These are phyloP conservation scores for Pygathrix nemaeus DNA, from an alignment of 2,113 vertebrate species.

Conservation along the genomic window DNA sequence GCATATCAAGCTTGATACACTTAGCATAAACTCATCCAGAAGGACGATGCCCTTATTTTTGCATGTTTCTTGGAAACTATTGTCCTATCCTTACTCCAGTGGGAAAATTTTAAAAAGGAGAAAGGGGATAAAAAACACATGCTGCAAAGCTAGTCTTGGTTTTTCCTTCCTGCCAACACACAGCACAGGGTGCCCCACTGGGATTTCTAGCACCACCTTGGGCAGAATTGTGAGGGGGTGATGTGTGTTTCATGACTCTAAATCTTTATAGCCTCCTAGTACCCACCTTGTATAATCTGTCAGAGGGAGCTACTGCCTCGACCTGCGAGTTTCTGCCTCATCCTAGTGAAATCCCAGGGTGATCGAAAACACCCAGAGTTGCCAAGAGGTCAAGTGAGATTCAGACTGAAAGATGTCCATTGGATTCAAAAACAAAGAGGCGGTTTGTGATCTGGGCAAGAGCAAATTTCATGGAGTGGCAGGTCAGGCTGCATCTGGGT, in stretches of 20 bases:
- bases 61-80: background rate
- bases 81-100: background rate
- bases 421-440: background rate
- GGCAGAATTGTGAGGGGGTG: background rate
- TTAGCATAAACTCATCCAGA: background rate
- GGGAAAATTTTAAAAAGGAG: background rate
- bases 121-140: background rate
- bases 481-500: background rate
- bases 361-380: background rate
- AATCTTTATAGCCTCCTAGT: background rate
- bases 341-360: background rate
- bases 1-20: background rate
- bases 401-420: no score
- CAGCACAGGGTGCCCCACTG: accelerated
- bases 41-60: background rate
- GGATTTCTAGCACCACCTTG: background rate
- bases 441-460: background rate
- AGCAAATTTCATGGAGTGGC: no score
- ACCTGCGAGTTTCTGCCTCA: background rate
- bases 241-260: background rate
- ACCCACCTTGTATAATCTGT: background rate
- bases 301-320: background rate
- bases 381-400: background rate
- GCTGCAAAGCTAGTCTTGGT: background rate
- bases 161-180: background rate